Base-by-base conservation (phyloP, 2,888 invertebrate genomes). In the Dasysyrphus tricinctus region DNA sequence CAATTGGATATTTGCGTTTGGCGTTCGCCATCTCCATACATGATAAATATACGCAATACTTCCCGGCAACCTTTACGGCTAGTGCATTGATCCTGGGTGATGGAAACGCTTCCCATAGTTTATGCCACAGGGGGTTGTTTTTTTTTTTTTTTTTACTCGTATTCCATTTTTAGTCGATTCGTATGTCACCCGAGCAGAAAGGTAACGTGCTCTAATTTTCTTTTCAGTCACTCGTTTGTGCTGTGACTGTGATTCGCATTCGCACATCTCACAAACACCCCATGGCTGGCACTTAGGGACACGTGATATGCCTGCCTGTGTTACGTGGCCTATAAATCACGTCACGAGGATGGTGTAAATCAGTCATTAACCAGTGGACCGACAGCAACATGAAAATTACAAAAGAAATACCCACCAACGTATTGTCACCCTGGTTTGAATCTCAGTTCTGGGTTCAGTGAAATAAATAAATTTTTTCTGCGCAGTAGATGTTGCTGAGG, bases 251-350 rank as follows among this genome's bases (percentile, higher is more conserved):
- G 61, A 61, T 42, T 61, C 61, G 61, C 24, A 61, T 84, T 80
- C 73, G 16, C 65, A 67, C 49, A 47, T 67, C 67, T 69, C 61
- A 73, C 72, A 85, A 86, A 81, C 81, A 81, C 81, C 81, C 78
- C 85, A 86, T 70, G 85, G 81, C 74, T 86, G 74, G 85, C 81
- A 78, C 78, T 86, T 86, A 65, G 74, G 85, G 74, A 86, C 81
- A 86, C 85, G 81, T 86, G 85, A 81, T 86, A 81, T 78, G 77
- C 78, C 74, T 85, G 65, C 16, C 65, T 49, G 70, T 77, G 77
- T 73, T 85, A 85, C 85, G 85, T 86, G 85, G 81, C 77, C 77
- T 81, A 86, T 86, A 86, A 86, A 86, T 86, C 81, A 86, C 81
- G 81, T 86, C 73, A 73, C 74, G 77, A 70, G 74, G 85, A 81